Evolutionary conservation across 2,888 invertebrate species (phyloP).

Genomic region (Sinhomidia bicolor): DNA sequence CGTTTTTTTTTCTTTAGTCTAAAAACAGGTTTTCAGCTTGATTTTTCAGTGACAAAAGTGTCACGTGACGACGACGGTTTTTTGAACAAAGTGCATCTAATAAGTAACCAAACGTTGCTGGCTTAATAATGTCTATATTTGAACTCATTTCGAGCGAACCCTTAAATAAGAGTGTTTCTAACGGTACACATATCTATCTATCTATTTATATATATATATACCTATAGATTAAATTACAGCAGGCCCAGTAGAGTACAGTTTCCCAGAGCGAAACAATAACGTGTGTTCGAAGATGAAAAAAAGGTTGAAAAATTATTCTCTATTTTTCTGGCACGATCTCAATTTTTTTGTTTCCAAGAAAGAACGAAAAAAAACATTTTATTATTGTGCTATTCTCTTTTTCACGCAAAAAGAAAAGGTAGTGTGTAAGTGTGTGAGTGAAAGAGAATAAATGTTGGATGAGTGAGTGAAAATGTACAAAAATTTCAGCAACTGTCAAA

Average conservation of each 20-base stretch:
- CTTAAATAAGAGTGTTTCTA: too few species aligned
- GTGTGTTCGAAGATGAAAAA: constrained; percentile 27
- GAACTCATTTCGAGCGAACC: too few species aligned
- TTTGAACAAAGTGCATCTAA: too few species aligned
- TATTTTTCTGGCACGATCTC: constrained; percentile 79
- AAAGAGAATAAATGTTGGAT: constrained; percentile 37
- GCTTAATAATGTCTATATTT: too few species aligned
- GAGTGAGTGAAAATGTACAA: constrained; percentile 71
- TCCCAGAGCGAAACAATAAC: neutral
- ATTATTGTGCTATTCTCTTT: constrained; percentile 40
- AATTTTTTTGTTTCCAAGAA: constrained; percentile 77
- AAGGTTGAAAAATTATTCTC: constrained; percentile 70
- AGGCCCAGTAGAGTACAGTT: neutral
- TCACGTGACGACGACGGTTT: too few species aligned
- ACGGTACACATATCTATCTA: too few species aligned
- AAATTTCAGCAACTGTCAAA: constrained; percentile 80
- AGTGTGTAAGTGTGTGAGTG: constrained; percentile 70
- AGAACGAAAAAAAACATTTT: constrained; percentile 13
- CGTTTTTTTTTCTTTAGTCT: neutral
- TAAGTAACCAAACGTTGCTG: too few species aligned
- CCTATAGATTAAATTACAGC: too few species aligned
- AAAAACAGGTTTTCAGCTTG: too few species aligned
- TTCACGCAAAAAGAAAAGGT: neutral
- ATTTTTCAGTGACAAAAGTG: neutral
- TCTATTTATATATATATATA: too few species aligned